phyloP scores from a whole-genome alignment of 2,797 vertebrate species.

The Cossypha polioptera region DNA sequence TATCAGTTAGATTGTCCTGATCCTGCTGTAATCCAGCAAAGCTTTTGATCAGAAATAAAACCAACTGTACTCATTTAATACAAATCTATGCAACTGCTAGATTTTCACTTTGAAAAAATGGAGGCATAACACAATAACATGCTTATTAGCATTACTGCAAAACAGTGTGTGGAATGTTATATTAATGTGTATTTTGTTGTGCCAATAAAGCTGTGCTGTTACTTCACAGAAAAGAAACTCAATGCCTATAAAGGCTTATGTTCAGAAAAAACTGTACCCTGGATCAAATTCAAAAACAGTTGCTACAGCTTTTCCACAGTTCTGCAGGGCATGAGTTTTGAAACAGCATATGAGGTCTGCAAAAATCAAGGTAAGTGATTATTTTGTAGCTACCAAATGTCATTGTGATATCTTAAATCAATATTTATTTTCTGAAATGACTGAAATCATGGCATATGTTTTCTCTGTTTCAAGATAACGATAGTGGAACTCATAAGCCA shows the following conservation, averaged over 20 bases:
- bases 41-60: background rate
- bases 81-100: background rate
- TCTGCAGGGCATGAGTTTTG: conserved; percentile 80
- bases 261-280: conserved; percentile 78
- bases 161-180: background rate
- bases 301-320: conserved; percentile 92
- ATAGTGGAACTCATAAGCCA: background rate
- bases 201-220: conserved; percentile 54
- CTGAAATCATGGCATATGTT: background rate
- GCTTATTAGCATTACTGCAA: background rate
- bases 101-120: background rate
- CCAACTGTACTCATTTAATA: background rate
- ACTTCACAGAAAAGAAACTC: conserved; percentile 79
- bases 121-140: background rate
- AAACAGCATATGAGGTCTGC: conserved; percentile 87
- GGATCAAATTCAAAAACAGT: conserved; percentile 87
- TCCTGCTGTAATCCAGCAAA: background rate
- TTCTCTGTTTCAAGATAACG: background rate
- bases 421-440: background rate
- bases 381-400: background rate
- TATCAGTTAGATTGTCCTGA: background rate
- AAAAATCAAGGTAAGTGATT: conserved; percentile 83
- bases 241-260: conserved; percentile 76
- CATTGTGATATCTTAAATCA: background rate
- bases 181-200: conserved; percentile 17